Base-by-base conservation (phyloP, 37 sponge, comb jelly and placozoan species). In the Corticium candelabrum region DNA sequence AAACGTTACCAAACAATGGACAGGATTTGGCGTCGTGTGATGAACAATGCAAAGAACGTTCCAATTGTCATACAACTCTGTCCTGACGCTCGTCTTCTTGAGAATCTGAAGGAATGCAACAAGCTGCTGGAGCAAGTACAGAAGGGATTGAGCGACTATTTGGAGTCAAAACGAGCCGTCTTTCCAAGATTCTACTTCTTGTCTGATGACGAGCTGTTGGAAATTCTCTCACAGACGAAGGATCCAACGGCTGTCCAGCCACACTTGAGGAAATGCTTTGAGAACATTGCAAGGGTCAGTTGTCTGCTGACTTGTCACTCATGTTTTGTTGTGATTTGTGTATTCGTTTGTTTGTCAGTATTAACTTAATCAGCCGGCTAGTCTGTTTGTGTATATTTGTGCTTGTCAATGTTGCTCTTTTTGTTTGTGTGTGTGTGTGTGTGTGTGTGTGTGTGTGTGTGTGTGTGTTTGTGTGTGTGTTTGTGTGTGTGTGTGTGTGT, bases 181-280 rank as follows among this genome's bases (percentile, higher is more conserved):
- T 98, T 98, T 80, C 95, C 99, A 29, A 41, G 92, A n/a, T 98
- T 98, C 89, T 98, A 92, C 86, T 98, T 98, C 87, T 80, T 98
- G 40, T 98, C 99, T 37, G 95, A 98, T 84, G 99, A 98, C 57
- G 99, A 98, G 82, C 84, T 98, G 37, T 70, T 98, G 80, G 96
- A 98, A 90, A 98, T 98, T 40, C 84, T 98, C 67, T 98, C 99
- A 7, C 95, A 98, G 87, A 98, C 99, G 70, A 98, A 98, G 77
- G 93, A 98, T 83, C 99, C 99, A 31, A 98, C 99, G 38, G 95
- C 95, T 36, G 99, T 98, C n/a, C 99, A 98, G 79, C 99, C 99
- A 68, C 99, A 98, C 76, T 90, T 98, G 73, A 91, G 93, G 77
- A 98, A 98, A 80, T 98, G 99, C 86, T 98, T 98, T 83, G 99